Evolutionary conservation across 2,797 vertebrate genomes (phyloP).

Genomic region (Babyrousa celebensis): DNA sequence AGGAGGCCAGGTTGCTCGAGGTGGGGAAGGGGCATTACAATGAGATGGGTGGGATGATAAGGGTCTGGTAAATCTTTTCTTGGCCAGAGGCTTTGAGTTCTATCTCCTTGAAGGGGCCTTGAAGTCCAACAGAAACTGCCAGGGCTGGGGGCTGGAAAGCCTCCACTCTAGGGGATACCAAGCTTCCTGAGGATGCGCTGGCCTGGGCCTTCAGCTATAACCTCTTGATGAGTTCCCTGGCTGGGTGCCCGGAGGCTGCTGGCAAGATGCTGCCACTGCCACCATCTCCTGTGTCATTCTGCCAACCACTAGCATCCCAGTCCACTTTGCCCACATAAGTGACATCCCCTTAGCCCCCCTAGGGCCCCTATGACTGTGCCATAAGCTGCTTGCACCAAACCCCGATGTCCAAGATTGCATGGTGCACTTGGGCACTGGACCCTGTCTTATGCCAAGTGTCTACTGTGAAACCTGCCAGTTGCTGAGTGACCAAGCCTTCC

Average conservation of each 20-base stretch:
- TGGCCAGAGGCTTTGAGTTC: no score
- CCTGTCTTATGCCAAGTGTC: slow-evolving; percentile 88
- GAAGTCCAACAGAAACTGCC: background rate
- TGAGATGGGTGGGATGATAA: no score
- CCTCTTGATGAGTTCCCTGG: slow-evolving; percentile 86
- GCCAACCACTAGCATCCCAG: background rate
- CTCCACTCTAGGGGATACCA: background rate
- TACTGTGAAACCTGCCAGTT: slow-evolving; percentile 90
- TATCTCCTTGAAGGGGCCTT: no score
- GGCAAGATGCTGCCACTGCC: slow-evolving; percentile 80
- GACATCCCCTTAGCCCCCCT: slow-evolving; percentile 87
- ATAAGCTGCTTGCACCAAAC: slow-evolving; percentile 83
- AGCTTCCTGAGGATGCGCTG: background rate
- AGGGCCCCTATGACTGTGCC: slow-evolving; percentile 90
- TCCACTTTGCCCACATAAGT: slow-evolving; percentile 73
- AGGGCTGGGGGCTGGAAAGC: background rate
- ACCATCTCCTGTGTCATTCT: background rate
- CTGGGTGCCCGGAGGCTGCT: slow-evolving; percentile 87
- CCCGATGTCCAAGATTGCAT: slow-evolving; percentile 89
- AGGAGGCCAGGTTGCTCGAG: no score
- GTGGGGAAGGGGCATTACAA: no score
- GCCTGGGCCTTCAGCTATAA: slow-evolving; percentile 77
- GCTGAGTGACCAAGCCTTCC: slow-evolving; percentile 81
- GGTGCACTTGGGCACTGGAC: slow-evolving; percentile 86
- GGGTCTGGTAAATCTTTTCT: no score